Base-by-base conservation (phyloP, 1,140 invertebrate genomes). In the Melitaea cinxia region DNA sequence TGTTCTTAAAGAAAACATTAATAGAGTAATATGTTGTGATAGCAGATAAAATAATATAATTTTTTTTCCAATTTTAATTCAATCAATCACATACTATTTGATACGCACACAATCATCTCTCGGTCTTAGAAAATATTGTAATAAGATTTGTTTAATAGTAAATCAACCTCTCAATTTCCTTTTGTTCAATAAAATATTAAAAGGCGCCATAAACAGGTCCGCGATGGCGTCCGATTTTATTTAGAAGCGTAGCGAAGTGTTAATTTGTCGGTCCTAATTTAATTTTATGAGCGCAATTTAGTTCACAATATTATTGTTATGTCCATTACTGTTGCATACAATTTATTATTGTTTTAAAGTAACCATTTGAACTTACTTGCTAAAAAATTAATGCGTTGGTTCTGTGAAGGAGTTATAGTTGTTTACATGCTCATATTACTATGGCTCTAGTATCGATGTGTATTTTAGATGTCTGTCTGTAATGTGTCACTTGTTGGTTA, bases 281-380 rank as follows among this genome's bases (percentile, higher is more conserved):
- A 52, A 52, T 52, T 52, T 52, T 52, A 52, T 52, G 49, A 52
- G 30, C 24, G 23, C 49, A 9, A 52, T 52, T 52, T 23, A 30
- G 49, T 52, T 52, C 49, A 52, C 23, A 52, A 52, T 52, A 52
- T 52, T 52, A 52, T 52, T 28, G 49, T 52, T 52, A 52, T 28
- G n/a, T 28, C 49, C 24, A 24, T 24, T 24, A 50, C 47, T n/a
- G 47, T 50, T 50, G 6, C 30, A 24, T 52, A 5, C 24, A 30
- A 52, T 52, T 52, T 52, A 52, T 52, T 42, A n/a, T 2, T 52
- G 19, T 5, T 12, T 47, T 23, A 12, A 47, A 42, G 17, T 9
- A 6, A 17, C 7, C 7, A 7, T n/a, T 17, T 17, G 6, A 42
- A 7, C 37, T 39, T 39, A 15, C 2, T 15, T 7, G 14, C 7